Conservation (phyloP, 2,888 invertebrate species). For the Amphimallon solstitiale region DNA sequence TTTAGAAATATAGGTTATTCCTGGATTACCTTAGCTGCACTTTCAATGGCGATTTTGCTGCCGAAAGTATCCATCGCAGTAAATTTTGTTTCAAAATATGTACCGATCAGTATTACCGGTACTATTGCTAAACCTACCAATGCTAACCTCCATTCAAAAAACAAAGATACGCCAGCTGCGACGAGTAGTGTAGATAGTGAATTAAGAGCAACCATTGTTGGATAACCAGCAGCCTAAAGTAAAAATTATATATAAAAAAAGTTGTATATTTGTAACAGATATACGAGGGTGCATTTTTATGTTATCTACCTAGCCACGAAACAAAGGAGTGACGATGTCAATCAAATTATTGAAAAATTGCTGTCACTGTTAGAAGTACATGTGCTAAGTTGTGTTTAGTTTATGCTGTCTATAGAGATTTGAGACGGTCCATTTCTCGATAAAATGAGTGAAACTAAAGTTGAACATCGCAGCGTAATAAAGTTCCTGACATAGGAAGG, state of each 20-base stretch:
- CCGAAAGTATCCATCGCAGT: slow-evolving; percentile 30
- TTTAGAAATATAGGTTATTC: background rate
- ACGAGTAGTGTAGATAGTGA: slow-evolving; percentile 42
- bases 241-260: background rate
- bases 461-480: no score
- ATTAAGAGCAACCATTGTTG: slow-evolving; percentile 44
- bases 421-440: no score
- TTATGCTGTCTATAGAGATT: no score
- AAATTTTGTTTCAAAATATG: slow-evolving; percentile 44
- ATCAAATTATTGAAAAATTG: no score
- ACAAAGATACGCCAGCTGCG: slow-evolving; percentile 43
- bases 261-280: no score
- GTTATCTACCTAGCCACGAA: no score
- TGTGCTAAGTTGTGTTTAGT: no score
- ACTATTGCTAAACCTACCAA: slow-evolving; percentile 44
- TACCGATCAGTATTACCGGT: slow-evolving; percentile 44
- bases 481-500: no score
- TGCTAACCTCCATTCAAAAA: slow-evolving; percentile 46
- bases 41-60: slow-evolving; percentile 37
- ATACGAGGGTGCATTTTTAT: no score
- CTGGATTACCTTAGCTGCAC: slow-evolving; percentile 34
- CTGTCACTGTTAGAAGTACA: no score
- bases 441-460: no score
- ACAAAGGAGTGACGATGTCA: no score
- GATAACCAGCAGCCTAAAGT: slow-evolving; percentile 46